Percentiles rank a stretch among this genome's conserved stretches.
Conservation (phyloP, 2,113 vertebrate species). For the Garra rufa region DNA sequence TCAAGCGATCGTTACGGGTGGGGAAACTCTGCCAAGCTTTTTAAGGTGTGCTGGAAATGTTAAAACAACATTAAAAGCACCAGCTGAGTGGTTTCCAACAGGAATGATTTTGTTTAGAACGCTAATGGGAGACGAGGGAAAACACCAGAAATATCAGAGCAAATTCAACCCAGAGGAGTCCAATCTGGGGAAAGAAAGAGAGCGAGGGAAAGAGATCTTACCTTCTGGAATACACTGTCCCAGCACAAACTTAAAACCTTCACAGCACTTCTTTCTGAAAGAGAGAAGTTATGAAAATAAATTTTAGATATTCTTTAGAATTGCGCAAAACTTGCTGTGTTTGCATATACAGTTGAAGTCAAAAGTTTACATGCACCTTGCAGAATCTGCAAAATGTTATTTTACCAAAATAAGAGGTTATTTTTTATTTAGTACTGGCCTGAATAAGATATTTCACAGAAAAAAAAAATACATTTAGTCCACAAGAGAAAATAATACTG, state of each 20-base stretch:
- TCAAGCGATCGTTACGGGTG: conserved; percentile 33
- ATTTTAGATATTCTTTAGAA: not conserved
- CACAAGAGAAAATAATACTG: no score
- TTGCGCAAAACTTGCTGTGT: no score
- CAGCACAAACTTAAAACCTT: conserved; percentile 95
- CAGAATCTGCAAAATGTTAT: no score
- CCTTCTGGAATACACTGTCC: conserved; percentile 99
- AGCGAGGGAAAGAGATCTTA: conserved; percentile 70
- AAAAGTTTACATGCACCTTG: no score
- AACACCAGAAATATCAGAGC: conserved; percentile 47
- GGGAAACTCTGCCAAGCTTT: conserved; percentile 25
- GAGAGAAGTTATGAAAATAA: conserved; percentile 17
- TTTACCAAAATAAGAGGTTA: no score
- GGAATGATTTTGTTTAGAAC: conserved; percentile 39
- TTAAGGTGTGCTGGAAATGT: conserved; percentile 33
- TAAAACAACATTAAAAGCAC: conserved; percentile 44
- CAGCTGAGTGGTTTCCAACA: not conserved
- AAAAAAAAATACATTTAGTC: no score
- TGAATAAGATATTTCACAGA: no score
- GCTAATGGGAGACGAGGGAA: conserved; percentile 35
- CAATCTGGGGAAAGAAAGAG: conserved; percentile 24
- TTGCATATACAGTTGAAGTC: no score
- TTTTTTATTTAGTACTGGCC: no score
- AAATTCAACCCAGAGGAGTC: conserved; percentile 51
- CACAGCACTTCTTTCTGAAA: conserved; percentile 96